Evolutionary conservation across 2,797 vertebrate species (phyloP).

Genomic region (Galaxias olidus): DNA sequence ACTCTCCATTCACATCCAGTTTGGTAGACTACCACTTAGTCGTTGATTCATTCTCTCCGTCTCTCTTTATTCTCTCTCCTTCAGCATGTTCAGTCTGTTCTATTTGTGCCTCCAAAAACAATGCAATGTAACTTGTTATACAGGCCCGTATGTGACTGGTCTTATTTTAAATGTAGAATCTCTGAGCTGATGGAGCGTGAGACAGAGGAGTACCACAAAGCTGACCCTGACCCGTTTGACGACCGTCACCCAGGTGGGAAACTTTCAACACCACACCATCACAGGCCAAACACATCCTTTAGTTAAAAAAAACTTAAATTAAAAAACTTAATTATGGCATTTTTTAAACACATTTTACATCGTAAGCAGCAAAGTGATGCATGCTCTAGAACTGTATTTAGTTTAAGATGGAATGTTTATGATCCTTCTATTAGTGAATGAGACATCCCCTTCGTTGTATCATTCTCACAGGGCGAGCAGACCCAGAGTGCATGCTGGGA

Average conservation of each 20-base stretch:
- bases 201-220: constrained; percentile 90
- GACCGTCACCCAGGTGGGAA: constrained; percentile 91
- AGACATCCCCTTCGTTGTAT: not conserved
- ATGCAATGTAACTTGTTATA: constrained; percentile 1
- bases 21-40: no score
- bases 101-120: constrained; percentile 4
- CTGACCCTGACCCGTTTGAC: constrained; percentile 95
- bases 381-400: not conserved
- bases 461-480: constrained; percentile 83
- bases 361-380: no score
- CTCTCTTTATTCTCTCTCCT: no score
- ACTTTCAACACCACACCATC: not conserved
- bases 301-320: no score
- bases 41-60: no score
- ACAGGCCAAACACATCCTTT: not conserved
- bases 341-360: not conserved
- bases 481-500: constrained; percentile 94
- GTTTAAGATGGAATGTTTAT: not conserved
- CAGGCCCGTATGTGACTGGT: not conserved
- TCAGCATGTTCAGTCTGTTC: no score
- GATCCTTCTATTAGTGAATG: not conserved
- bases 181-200: constrained; percentile 93
- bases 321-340: not conserved
- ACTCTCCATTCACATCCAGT: no score
- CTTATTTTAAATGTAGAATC: constrained; percentile 75